Percentiles rank a stretch among this genome's conserved stretches.
Conservation (phyloP, 2,797 vertebrate species). For the Sarcoramphus papa region DNA sequence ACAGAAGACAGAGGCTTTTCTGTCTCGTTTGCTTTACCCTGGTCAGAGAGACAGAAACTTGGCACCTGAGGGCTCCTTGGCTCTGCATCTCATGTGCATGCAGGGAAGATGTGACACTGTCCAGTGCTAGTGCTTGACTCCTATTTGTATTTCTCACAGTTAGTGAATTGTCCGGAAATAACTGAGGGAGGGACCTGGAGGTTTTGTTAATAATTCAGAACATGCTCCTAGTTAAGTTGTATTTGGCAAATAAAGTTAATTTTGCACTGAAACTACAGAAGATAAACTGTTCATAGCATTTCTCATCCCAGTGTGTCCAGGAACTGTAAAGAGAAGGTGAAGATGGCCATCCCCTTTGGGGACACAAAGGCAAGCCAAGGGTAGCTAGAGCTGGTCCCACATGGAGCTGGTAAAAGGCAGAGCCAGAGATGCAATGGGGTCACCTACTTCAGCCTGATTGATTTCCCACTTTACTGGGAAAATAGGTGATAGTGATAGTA, state of each 20-base stretch:
- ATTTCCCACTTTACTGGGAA: not conserved
- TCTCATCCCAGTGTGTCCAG: not conserved
- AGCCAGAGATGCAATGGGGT: not conserved
- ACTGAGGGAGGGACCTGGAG: no score
- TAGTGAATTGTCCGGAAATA: not conserved
- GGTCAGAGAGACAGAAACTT: not conserved
- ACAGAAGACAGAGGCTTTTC: not conserved
- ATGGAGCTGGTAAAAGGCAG: not conserved
- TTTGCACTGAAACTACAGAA: accelerated
- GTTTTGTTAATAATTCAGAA: not conserved
- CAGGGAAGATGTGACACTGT: not conserved
- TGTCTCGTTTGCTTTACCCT: not conserved
- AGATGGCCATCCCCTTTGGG: not conserved
- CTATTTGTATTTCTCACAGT: accelerated
- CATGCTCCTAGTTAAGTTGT: not conserved
- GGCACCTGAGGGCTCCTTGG: not conserved
- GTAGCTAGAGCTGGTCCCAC: not conserved
- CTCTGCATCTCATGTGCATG: not conserved
- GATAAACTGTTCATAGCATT: not conserved
- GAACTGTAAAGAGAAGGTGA: not conserved
- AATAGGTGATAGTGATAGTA: not conserved
- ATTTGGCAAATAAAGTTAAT: not conserved
- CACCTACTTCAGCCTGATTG: not conserved
- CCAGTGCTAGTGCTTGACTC: not conserved
- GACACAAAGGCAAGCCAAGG: not conserved